These are phyloP conservation scores for Coracopsis vasa DNA, from an alignment of 2,113 vertebrate genomes.

Conservation along the genomic window DNA sequence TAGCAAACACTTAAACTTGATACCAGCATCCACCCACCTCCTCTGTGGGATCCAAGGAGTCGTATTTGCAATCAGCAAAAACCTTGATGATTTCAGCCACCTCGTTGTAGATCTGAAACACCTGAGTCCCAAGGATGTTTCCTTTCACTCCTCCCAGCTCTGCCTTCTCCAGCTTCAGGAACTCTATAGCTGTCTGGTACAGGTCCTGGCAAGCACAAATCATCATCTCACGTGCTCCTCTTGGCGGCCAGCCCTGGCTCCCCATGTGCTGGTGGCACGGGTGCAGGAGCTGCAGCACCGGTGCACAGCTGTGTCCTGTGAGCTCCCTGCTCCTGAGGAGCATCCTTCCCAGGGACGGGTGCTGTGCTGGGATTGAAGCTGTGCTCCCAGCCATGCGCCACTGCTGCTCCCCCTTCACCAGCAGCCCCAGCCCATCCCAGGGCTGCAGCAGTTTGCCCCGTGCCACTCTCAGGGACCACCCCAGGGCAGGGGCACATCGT, in stretches of 20 bases:
- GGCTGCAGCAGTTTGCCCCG: background rate
- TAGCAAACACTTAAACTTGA: background rate
- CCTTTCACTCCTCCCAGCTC: conserved; percentile 74
- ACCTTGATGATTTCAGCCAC: conserved; percentile 70
- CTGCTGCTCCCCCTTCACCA: background rate
- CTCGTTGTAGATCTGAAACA: conserved; percentile 71
- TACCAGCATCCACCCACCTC: conserved; percentile 44
- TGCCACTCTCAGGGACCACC: background rate
- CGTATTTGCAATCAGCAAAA: conserved; percentile 72
- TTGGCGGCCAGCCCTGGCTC: fast-evolving
- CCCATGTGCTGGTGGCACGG: fast-evolving
- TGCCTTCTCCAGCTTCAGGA: conserved; percentile 75
- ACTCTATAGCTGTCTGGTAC: conserved; percentile 62
- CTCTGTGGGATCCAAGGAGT: conserved; percentile 73
- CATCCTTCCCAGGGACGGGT: background rate
- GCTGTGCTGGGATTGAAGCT: background rate
- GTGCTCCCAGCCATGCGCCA: fast-evolving
- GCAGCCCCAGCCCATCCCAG: fast-evolving
- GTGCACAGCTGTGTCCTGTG: fast-evolving
- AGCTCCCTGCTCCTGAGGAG: background rate
- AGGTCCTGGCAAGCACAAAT: conserved; percentile 58
- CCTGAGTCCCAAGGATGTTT: conserved; percentile 38
- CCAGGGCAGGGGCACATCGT: fast-evolving
- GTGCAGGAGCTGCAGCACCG: background rate
- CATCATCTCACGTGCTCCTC: fast-evolving